Evolutionary conservation across 2,888 invertebrate species (phyloP).

Genomic region (Caenorhabditis sp.): DNA sequence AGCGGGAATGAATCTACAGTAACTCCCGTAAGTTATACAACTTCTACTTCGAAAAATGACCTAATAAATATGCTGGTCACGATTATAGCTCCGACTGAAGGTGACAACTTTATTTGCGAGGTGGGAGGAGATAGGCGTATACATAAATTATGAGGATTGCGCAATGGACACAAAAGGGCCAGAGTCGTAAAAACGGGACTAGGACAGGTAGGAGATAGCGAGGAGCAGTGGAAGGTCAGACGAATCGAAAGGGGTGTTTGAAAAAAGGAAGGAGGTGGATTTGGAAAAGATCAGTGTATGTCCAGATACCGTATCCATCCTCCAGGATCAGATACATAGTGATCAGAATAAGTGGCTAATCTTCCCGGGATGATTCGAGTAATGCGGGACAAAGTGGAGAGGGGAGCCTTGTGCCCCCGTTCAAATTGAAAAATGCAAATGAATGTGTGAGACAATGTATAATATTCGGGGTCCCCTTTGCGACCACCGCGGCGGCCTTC

Average conservation of each 20-base stretch:
- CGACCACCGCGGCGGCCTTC: slow-evolving; percentile 5
- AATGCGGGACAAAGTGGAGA: slow-evolving; percentile 10
- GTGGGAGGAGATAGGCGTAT: slow-evolving; percentile 21
- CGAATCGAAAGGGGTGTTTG: not conserved
- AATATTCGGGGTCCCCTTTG: slow-evolving; percentile 31
- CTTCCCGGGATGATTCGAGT: slow-evolving; percentile 18
- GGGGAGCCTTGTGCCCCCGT: slow-evolving; percentile 6
- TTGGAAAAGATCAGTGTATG: no score
- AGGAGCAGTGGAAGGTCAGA: slow-evolving; percentile 14
- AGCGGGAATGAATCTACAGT: no score
- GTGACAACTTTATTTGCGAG: slow-evolving; percentile 23
- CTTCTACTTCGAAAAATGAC: not conserved
- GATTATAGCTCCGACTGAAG: not conserved
- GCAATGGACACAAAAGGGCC: slow-evolving; percentile 47
- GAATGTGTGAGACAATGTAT: slow-evolving; percentile 48
- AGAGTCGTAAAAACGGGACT: slow-evolving; percentile 35
- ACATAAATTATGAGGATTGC: slow-evolving; percentile 55
- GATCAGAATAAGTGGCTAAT: not conserved
- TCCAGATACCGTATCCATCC: no score
- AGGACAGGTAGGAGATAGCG: slow-evolving; percentile 16
- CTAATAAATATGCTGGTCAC: no score
- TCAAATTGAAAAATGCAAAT: slow-evolving; percentile 36
- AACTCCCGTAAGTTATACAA: no score
- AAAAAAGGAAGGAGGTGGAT: not conserved
- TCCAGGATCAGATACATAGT: no score